Percentiles rank a stretch among this genome's conserved stretches.
Conservation (phyloP, 2,888 invertebrate genomes). For the Neoaliturus tenellus region DNA sequence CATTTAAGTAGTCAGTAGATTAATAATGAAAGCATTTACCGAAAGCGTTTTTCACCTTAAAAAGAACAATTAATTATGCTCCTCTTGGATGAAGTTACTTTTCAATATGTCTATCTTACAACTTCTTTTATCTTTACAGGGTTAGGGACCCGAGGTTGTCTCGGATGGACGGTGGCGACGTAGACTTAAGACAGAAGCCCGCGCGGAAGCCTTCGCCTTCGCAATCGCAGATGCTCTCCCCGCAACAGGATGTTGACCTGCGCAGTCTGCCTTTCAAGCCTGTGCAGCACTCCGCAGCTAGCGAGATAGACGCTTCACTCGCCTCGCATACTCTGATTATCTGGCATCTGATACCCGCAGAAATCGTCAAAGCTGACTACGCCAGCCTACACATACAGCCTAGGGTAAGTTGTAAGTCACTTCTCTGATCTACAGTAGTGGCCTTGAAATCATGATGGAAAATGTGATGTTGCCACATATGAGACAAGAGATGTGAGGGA, state of each 20-base stretch:
- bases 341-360: conserved; percentile 75
- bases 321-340: conserved; percentile 85
- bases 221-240: not conserved
- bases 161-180: conserved; percentile 56
- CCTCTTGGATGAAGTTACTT: too few relatives aligned
- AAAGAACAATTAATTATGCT: too few relatives aligned
- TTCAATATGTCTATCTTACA: too few relatives aligned
- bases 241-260: conserved; percentile 81
- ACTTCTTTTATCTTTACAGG: conserved; percentile 35
- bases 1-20: too few relatives aligned
- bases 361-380: conserved; percentile 64
- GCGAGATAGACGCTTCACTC: conserved; percentile 90
- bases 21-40: too few relatives aligned
- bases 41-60: too few relatives aligned
- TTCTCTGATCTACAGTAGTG: too few relatives aligned
- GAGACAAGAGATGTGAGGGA: not conserved
- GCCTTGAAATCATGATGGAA: too few relatives aligned
- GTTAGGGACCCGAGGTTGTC: conserved; percentile 62
- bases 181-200: conserved; percentile 59
- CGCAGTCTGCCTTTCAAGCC: conserved; percentile 86
- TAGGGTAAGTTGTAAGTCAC: conserved; percentile 60
- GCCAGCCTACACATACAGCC: conserved; percentile 59
- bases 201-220: too few relatives aligned
- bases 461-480: not conserved
- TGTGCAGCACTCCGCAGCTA: conserved; percentile 88